Percentiles rank a stretch among this genome's conserved stretches.
phyloP scores from a whole-genome alignment of 2,797 vertebrate genomes.

The Kryptolebias ocellatus region DNA sequence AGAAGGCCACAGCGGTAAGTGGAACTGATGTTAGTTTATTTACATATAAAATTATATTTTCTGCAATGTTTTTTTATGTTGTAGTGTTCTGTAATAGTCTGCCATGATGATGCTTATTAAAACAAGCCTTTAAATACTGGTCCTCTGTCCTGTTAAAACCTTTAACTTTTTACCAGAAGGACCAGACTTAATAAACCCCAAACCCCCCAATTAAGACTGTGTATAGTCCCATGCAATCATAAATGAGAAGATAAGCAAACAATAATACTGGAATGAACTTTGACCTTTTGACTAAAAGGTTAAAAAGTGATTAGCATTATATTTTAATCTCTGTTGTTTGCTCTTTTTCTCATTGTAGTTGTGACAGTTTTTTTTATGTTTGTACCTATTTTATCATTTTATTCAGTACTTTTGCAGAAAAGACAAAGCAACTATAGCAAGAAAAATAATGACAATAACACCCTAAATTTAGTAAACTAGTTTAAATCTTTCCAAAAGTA shows the following conservation, averaged over 20 bases:
- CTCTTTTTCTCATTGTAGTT: neutral
- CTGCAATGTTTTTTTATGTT: neutral
- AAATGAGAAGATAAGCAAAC: neutral
- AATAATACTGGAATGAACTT: neutral
- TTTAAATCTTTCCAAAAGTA: neutral
- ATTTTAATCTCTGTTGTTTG: neutral
- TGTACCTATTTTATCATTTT: neutral
- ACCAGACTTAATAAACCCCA: neutral
- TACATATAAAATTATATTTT: neutral
- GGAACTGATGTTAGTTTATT: conserved; percentile 8
- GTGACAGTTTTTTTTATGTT: neutral
- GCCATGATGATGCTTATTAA: conserved; percentile 2
- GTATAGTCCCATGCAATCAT: neutral
- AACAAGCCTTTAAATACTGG: neutral
- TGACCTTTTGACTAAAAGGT: neutral
- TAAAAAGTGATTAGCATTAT: neutral
- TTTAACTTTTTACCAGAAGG: too few species aligned
- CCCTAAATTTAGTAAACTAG: neutral
- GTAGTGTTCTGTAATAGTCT: neutral
- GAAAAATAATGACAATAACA: too few species aligned
- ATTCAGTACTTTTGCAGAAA: neutral
- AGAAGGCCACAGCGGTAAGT: conserved; percentile 85
- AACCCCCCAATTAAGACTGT: neutral
- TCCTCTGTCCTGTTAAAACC: neutral
- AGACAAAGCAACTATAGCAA: too few species aligned